Conservation (phyloP, 2,888 invertebrate species). For the Metopia argyrocephala region DNA sequence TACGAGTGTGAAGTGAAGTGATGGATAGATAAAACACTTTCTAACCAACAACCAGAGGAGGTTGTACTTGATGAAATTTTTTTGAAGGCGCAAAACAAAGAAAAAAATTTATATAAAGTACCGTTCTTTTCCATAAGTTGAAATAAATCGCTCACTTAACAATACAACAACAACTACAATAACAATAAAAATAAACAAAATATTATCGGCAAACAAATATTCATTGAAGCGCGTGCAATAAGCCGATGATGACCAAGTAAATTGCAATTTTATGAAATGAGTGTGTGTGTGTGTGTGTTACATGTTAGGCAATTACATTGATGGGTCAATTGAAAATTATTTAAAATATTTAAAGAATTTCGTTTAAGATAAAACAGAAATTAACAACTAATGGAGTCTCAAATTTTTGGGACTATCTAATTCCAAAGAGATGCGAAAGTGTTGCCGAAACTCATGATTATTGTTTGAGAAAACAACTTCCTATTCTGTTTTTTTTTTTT, state of each 20-base stretch:
- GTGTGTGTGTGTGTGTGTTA: too few relatives aligned
- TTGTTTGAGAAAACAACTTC: too few relatives aligned
- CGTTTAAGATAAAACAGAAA: background rate
- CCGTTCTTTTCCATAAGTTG: constrained; percentile 56
- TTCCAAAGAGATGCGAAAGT: too few relatives aligned
- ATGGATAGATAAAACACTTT: too few relatives aligned
- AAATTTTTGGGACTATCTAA: background rate
- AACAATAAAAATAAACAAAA: background rate
- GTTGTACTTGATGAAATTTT: constrained; percentile 59
- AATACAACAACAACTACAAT: background rate
- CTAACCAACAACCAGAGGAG: constrained; percentile 6
- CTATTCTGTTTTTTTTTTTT: too few relatives aligned
- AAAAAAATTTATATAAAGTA: constrained; percentile 40
- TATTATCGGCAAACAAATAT: background rate
- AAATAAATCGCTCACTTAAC: constrained; percentile 52
- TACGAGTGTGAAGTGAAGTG: too few relatives aligned
- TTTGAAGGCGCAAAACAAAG: background rate
- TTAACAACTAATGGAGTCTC: background rate
- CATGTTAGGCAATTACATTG: background rate
- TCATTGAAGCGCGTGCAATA: constrained; percentile 51
- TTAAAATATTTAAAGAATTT: background rate
- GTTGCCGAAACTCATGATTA: too few relatives aligned
- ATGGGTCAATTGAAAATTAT: constrained; percentile 2
- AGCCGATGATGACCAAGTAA: constrained; percentile 58
- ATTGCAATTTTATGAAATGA: constrained; percentile 54